A percentile compares a stretch with the other conserved stretches of the same genome.
These are phyloP conservation scores for Gisinianus flammeolus DNA, from an alignment of 2,888 invertebrate species.

Conservation along the genomic window DNA sequence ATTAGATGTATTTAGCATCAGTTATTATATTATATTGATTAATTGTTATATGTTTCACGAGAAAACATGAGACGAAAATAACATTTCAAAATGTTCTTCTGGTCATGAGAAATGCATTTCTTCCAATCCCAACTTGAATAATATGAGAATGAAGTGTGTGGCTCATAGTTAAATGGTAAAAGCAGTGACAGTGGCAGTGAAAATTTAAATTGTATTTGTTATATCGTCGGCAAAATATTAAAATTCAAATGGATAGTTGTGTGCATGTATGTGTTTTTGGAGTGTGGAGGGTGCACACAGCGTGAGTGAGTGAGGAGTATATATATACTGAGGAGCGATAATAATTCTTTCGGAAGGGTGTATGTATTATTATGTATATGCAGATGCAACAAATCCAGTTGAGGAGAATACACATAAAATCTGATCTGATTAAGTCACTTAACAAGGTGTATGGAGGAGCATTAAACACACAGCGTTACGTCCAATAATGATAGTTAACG, in stretches of 20 bases:
- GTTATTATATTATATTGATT: too few species aligned
- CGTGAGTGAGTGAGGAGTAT: background rate
- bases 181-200: background rate
- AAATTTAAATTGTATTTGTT: background rate
- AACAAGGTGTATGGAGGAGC: slow-evolving; percentile 24
- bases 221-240: background rate
- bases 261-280: background rate
- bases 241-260: background rate
- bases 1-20: too few species aligned
- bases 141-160: too few species aligned
- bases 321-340: too few species aligned
- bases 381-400: background rate
- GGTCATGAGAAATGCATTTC: background rate
- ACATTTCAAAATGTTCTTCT: too few species aligned
- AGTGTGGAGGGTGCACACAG: background rate
- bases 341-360: background rate
- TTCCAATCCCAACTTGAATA: too few species aligned
- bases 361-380: background rate
- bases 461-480: background rate
- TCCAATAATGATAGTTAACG: slow-evolving; percentile 4
- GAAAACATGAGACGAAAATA: too few species aligned
- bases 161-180: too few species aligned
- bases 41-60: too few species aligned
- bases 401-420: background rate
- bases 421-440: slow-evolving; percentile 34